These are phyloP conservation scores for Entomyzon cyanotis DNA, from an alignment of 2,113 vertebrate species.

Conservation along the genomic window DNA sequence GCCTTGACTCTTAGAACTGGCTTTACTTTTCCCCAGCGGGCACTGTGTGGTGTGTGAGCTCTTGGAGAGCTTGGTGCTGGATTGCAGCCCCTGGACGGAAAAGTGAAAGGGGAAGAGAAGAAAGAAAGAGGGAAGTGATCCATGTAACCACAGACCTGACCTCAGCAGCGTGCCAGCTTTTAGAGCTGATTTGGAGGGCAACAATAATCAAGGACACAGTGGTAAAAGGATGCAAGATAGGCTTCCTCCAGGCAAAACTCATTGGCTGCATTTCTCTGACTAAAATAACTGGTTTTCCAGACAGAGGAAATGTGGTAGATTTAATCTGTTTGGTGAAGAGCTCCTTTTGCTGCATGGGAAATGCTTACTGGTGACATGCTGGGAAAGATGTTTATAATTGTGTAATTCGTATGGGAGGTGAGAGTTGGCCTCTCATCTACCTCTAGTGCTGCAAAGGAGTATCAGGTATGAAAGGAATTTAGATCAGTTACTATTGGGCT, in stretches of 20 bases:
- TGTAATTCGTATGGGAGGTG: background rate
- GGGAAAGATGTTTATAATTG: background rate
- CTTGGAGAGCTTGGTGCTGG: background rate
- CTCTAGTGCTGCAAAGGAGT: background rate
- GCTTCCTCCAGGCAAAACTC: slow-evolving; percentile 6
- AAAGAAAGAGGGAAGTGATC: background rate
- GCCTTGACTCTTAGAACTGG: background rate
- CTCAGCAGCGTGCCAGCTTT: background rate
- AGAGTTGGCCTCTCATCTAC: background rate
- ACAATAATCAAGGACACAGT: background rate
- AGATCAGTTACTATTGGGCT: background rate
- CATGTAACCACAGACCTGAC: background rate
- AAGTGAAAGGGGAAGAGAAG: background rate
- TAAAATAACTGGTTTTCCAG: slow-evolving; percentile 17
- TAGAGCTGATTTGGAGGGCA: background rate
- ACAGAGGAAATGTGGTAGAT: background rate
- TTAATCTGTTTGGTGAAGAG: background rate
- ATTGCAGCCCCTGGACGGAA: background rate
- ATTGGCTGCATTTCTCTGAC: background rate
- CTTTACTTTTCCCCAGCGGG: background rate
- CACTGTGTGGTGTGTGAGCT: background rate
- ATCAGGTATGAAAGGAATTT: background rate
- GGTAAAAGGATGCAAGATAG: background rate
- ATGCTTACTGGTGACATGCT: background rate
- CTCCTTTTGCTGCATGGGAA: background rate